Base-by-base conservation (phyloP, 2,113 vertebrate species). In the Tyto alba region DNA sequence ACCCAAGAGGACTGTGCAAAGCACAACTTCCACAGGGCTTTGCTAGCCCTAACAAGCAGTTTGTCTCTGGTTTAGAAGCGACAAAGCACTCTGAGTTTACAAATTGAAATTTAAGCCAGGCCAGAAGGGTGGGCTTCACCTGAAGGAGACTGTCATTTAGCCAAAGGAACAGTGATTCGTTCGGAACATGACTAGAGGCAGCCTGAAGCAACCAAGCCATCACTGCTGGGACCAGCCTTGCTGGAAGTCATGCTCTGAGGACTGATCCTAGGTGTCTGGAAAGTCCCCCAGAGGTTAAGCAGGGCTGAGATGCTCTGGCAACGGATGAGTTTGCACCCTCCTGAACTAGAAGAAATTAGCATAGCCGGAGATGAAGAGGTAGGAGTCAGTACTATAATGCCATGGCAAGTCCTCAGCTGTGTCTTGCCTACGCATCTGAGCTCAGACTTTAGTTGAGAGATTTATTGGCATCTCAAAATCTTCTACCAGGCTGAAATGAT, bases 11-110 rank as follows among this genome's bases (percentile, higher is more conserved):
- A 81, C 5, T 38, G 40, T 20, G 64, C 43, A 78, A 64, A 81
- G 64, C 72, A 23, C 0, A 0, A 8, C 79, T 92, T 88, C 74
- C 59, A 53, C 0, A 0, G 22, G 9, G 55, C 38, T 93, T 8
- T 53, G 72, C 90, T 80, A 84, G 72, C 60, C 76, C 76, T 47
- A 43, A 63, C 56, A 71, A 78, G 86, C 19, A 3, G 45, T 89
- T 72, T 11, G 36, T 55, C 29, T 41, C 66, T 4, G 1, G 38
- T 38, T 55, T 15, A 23, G 75, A 69, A 83, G 32, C 1, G 11
- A 48, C 59, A 60, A 80, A 88, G 41, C n/a, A n/a, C 63, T 91
- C 27, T 34, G 30, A 43, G 45, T 55, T 74, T 50, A 76, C 67
- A 47, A 69, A 41, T 3, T 29, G 85, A 64, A 62, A 66, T 79